Base-by-base conservation (phyloP, 2,113 vertebrate species). In the Thomomys bottae region DNA sequence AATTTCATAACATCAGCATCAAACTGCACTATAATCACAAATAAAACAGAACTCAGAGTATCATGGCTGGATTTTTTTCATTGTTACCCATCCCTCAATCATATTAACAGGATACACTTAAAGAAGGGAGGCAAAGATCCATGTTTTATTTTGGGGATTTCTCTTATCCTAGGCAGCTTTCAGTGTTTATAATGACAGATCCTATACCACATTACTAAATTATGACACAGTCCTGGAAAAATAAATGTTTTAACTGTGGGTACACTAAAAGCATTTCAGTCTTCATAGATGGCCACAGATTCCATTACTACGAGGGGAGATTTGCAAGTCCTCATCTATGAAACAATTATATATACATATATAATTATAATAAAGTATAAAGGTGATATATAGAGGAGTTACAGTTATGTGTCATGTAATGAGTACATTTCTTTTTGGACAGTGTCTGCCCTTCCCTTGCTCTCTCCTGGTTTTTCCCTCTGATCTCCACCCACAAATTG, bases 181-280 rank as follows among this genome's bases (percentile, higher is more conserved):
- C 10, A 42, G 7, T 36, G 63, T 73, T 87, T 87, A 66, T 68
- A 54, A 87, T 42, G n/a, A 57, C 2, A 2, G 64, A 20, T 21
- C 11, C 12, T 89, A 30, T 93, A 68, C 63, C 66, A 92, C 94
- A 83, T 75, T 92, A 88, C 40, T 88, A 71, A 93, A 81, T 89
- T 86, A n/a, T 45, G 84, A 90, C 42, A 66, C 17, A 87, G 75
- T 78, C 71, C 68, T 76, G 0, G 0, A 90, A 96, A 89, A 88
- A 82, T 20, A 94, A 93, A 1, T 1, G 15, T 61, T 91, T 88
- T 72, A 86, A 92, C 91, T 71, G 36, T 82, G 81, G 73, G 49
- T 81, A 45, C 80, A 87, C 87, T 80, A 0, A 87, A 92, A 93
- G 80, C 0, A 83, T 94, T 96, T 90, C 68, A 81, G 93, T 71